A percentile compares a stretch with the other conserved stretches of the same genome.
Evolutionary conservation across 1,140 invertebrate species (phyloP).

Genomic region (Contarinia nasturtii): DNA sequence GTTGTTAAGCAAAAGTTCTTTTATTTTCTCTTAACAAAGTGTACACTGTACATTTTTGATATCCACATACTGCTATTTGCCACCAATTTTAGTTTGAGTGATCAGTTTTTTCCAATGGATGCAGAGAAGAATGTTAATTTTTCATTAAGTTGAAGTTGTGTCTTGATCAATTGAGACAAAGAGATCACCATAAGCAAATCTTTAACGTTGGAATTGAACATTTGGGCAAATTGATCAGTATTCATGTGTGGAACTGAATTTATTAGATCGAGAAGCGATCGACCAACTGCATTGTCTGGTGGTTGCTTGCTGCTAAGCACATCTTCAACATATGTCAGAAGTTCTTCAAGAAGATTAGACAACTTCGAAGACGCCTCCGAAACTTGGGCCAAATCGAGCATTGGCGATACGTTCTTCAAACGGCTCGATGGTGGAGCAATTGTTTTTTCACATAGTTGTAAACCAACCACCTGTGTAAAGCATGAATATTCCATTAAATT

Average conservation of each 20-base stretch:
- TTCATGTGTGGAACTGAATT: constrained; percentile 79
- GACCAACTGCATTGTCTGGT: constrained; percentile 64
- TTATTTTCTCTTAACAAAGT: too few species aligned
- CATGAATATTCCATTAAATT: not conserved
- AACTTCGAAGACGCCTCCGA: constrained; percentile 62
- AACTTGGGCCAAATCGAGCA: constrained; percentile 71
- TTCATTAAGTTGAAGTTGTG: constrained; percentile 86
- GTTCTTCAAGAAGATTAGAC: constrained; percentile 53
- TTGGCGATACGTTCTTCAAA: constrained; percentile 49
- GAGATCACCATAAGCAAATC: constrained; percentile 94
- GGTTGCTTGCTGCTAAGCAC: constrained; percentile 50
- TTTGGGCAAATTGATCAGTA: constrained; percentile 76
- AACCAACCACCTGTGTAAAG: constrained; percentile 34
- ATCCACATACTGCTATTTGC: too few species aligned
- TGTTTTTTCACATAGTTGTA: constrained; percentile 61
- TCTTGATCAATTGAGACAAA: constrained; percentile 86
- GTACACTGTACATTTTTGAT: too few species aligned
- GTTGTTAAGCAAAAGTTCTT: too few species aligned
- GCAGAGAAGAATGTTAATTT: constrained; percentile 67
- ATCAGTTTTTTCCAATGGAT: constrained; percentile 4
- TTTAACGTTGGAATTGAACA: constrained; percentile 92
- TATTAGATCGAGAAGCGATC: constrained; percentile 72
- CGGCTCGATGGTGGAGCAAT: constrained; percentile 32
- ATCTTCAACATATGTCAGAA: constrained; percentile 77
- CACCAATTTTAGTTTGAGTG: not conserved